Conservation (phyloP, 1,140 invertebrate species). For the Papilio dardanus region DNA sequence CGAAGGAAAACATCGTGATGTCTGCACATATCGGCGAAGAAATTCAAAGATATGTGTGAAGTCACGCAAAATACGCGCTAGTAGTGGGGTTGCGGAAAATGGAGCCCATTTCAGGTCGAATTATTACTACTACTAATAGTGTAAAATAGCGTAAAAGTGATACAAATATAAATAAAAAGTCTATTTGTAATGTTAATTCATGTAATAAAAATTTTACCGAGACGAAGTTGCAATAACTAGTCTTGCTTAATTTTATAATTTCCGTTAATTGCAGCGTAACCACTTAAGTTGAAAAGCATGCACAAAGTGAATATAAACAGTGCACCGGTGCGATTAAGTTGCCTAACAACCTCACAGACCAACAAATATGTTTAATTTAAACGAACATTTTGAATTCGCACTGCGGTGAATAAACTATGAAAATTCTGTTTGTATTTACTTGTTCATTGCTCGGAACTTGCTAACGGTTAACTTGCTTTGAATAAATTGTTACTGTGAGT, state of each 20-base stretch:
- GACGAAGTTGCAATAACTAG: background rate
- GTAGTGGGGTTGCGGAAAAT: too few species aligned
- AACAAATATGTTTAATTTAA: slow-evolving; percentile 2
- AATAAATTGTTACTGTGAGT: background rate
- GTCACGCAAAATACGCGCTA: too few species aligned
- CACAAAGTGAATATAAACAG: slow-evolving; percentile 23
- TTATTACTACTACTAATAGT: too few species aligned
- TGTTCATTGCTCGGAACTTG: background rate
- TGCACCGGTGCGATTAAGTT: background rate
- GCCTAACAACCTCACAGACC: background rate
- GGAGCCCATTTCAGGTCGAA: too few species aligned
- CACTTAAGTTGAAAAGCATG: slow-evolving; percentile 8
- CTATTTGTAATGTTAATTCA: too few species aligned
- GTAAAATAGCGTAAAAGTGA: too few species aligned
- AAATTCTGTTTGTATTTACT: background rate
- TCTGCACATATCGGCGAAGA: too few species aligned
- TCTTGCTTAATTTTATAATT: background rate
- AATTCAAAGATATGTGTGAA: too few species aligned
- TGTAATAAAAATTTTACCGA: too few species aligned
- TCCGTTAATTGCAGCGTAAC: background rate
- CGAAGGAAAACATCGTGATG: too few species aligned
- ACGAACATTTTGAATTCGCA: slow-evolving; percentile 1
- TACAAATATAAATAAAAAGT: too few species aligned
- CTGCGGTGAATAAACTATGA: background rate
- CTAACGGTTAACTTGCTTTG: background rate